A percentile compares a stretch with the other conserved stretches of the same genome.
Evolutionary conservation across 2,888 invertebrate genomes (phyloP).

Genomic region (Orchesella flavescens): DNA sequence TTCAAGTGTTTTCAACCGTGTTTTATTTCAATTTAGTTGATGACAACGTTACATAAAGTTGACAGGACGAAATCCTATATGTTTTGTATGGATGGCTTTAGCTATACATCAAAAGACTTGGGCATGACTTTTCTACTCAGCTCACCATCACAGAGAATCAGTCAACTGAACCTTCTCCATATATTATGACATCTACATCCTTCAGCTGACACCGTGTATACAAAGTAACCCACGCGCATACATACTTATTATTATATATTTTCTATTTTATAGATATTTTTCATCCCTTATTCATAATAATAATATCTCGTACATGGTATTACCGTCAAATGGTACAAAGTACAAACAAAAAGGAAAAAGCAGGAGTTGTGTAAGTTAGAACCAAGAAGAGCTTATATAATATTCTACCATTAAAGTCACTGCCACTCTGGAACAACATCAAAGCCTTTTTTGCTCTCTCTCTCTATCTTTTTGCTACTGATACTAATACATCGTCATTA

Average conservation of each 20-base stretch:
- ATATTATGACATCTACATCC: too few species aligned
- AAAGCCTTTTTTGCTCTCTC: slow-evolving; percentile 43
- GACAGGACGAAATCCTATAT: slow-evolving; percentile 56
- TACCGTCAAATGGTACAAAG: slow-evolving; percentile 6
- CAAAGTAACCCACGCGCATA: not conserved
- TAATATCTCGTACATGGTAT: not conserved
- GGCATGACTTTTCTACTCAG: slow-evolving; percentile 32
- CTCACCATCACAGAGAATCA: slow-evolving; percentile 46
- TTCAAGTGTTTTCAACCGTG: slow-evolving; percentile 58
- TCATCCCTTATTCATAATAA: not conserved
- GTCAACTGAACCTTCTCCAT: slow-evolving; percentile 19
- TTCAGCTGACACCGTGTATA: too few species aligned
- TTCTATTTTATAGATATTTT: not conserved
- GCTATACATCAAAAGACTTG: slow-evolving; percentile 47
- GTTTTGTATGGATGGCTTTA: slow-evolving; percentile 30
- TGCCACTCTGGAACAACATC: slow-evolving; percentile 49
- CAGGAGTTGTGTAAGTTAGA: too few species aligned
- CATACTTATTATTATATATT: not conserved
- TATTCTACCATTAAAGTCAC: slow-evolving; percentile 38
- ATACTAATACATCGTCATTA: slow-evolving; percentile 33
- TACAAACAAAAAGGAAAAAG: not conserved
- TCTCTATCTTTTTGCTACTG: slow-evolving; percentile 15
- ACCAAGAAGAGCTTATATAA: too few species aligned
- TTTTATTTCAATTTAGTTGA: slow-evolving; percentile 61
- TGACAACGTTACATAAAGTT: slow-evolving; percentile 56